phyloP scores from a whole-genome alignment of 2,113 vertebrate genomes.

The Alexandromys fortis region DNA sequence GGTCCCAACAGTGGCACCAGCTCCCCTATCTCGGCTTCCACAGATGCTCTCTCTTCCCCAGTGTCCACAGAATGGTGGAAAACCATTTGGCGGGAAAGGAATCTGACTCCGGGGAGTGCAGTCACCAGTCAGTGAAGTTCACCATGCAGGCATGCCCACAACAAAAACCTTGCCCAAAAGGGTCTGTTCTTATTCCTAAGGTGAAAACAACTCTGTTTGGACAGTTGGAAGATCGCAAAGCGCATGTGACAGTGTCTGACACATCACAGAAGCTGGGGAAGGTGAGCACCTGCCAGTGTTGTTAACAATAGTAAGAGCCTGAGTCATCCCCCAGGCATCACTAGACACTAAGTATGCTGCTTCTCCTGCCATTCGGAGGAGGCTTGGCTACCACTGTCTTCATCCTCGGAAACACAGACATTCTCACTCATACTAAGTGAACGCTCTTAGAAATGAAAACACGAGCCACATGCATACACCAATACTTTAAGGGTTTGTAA shows the following conservation, averaged over 20 bases:
- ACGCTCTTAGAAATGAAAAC: not conserved
- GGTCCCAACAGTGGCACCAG: not conserved
- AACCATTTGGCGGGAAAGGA: slow-evolving; percentile 2
- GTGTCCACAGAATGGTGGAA: not conserved
- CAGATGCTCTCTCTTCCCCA: not conserved
- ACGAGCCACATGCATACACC: not conserved
- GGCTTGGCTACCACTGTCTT: slow-evolving; percentile 85
- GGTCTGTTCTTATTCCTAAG: not conserved
- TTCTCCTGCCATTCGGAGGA: not conserved
- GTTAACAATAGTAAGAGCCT: not conserved
- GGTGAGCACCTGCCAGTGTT: not conserved
- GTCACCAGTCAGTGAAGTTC: not conserved
- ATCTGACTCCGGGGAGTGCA: not conserved
- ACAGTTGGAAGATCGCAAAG: not conserved
- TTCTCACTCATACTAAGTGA: slow-evolving; percentile 61
- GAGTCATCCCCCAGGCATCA: not conserved
- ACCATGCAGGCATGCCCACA: not conserved
- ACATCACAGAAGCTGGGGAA: not conserved
- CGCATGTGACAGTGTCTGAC: not conserved
- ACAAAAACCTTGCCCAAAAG: not conserved
- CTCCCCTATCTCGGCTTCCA: not conserved
- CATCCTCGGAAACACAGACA: slow-evolving; percentile 87
- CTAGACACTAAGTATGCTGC: not conserved
- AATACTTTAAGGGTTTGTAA: slow-evolving; percentile 7
- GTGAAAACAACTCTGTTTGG: not conserved